A percentile compares a stretch with the other conserved stretches of the same genome.
Conservation (phyloP, 2,888 invertebrate genomes). For the Esperia sulphurella region DNA sequence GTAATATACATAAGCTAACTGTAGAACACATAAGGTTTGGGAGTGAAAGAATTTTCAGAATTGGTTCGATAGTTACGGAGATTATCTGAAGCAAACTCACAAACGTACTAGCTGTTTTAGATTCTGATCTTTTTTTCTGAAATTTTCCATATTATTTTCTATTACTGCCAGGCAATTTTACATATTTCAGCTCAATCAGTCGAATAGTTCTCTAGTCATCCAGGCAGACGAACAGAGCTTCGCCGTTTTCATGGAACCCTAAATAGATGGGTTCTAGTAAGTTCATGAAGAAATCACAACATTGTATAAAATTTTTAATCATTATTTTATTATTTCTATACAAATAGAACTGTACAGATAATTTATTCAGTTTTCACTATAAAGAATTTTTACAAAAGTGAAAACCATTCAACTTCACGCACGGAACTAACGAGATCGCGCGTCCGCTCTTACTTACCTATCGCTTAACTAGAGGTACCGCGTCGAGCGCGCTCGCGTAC, state of each 20-base stretch:
- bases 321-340: slow-evolving; percentile 80
- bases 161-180: too few species aligned
- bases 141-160: too few species aligned
- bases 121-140: too few species aligned
- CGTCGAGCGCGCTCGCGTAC: slow-evolving; percentile 7
- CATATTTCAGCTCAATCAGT: too few species aligned
- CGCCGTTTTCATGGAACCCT: too few species aligned
- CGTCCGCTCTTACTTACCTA: slow-evolving; percentile 25
- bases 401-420: slow-evolving; percentile 76
- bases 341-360: slow-evolving; percentile 81
- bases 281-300: slow-evolving; percentile 67
- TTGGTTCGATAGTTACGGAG: neutral
- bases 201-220: too few species aligned
- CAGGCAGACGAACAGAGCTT: too few species aligned
- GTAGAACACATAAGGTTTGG: too few species aligned
- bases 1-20: too few species aligned
- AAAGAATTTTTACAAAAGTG: slow-evolving; percentile 80
- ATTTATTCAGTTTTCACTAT: slow-evolving; percentile 73
- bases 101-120: too few species aligned
- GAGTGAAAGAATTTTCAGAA: neutral
- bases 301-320: slow-evolving; percentile 74
- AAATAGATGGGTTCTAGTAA: too few species aligned
- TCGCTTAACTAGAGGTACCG: neutral
- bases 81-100: neutral
- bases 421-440: slow-evolving; percentile 65